phyloP scores from a whole-genome alignment of 2,888 invertebrate species.

The Noctua janthe region DNA sequence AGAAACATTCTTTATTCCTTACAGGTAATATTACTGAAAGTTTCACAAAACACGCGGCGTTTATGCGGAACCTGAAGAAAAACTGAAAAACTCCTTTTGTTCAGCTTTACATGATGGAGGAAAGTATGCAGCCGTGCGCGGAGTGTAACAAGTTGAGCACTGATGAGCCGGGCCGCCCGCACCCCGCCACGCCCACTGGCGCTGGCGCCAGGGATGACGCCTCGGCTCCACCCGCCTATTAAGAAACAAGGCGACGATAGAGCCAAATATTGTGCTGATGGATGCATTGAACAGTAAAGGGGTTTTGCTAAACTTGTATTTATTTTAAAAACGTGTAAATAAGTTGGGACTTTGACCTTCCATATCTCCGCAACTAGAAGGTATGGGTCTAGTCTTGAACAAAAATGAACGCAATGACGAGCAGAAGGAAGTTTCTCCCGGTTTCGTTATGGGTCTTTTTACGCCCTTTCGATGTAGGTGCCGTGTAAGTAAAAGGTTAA shows the following conservation, averaged over 20 bases:
- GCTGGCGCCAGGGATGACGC: background rate
- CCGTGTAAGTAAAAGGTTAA: no score
- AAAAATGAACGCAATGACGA: no score
- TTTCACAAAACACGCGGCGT: background rate
- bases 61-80: background rate
- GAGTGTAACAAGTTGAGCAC: conserved; percentile 1
- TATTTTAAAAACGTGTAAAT: no score
- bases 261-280: background rate
- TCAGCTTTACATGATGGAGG: background rate
- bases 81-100: background rate
- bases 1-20: no score
- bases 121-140: background rate
- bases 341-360: no score
- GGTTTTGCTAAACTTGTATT: no score
- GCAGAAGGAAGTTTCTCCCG: no score
- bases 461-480: no score
- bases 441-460: no score
- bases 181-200: background rate
- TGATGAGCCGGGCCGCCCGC: background rate
- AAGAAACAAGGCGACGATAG: background rate
- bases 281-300: no score
- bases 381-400: no score
- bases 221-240: background rate
- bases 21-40: background rate
- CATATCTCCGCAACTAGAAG: no score